These are phyloP conservation scores for Orchesellides sinensis DNA, from an alignment of 2,888 invertebrate genomes.

Conservation along the genomic window DNA sequence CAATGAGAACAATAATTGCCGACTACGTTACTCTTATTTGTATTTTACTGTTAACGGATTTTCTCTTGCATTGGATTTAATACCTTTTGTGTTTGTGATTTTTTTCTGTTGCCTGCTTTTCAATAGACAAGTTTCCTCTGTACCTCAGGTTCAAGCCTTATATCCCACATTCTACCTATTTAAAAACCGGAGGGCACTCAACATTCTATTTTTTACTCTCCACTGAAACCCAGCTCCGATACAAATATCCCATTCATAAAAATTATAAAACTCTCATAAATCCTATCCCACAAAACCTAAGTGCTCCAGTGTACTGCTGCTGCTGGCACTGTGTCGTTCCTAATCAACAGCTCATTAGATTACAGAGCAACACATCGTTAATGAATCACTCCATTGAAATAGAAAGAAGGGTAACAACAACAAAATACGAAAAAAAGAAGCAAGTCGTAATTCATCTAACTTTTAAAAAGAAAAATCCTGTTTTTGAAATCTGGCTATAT, in stretches of 20 bases:
- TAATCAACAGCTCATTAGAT: constrained; percentile 68
- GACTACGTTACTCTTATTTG: too few species aligned
- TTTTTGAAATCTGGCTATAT: constrained; percentile 39
- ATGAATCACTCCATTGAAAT: constrained; percentile 41
- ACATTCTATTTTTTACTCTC: not conserved
- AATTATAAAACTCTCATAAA: constrained; percentile 19
- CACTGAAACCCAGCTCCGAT: too few species aligned
- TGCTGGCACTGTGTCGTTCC: not conserved
- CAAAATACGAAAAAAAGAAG: not conserved
- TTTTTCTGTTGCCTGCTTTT: too few species aligned
- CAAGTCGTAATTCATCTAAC: constrained; percentile 40
- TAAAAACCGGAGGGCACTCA: too few species aligned
- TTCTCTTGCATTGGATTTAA: too few species aligned
- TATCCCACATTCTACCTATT: too few species aligned
- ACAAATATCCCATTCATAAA: too few species aligned
- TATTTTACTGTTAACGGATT: too few species aligned
- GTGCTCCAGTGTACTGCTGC: not conserved
- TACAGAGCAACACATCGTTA: constrained; percentile 43
- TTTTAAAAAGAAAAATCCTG: constrained; percentile 33
- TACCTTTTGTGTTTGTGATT: too few species aligned
- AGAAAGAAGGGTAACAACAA: constrained; percentile 6
- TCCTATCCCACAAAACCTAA: constrained; percentile 17
- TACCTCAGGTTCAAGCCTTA: too few species aligned
- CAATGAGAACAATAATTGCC: too few species aligned
- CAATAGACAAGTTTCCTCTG: too few species aligned